Percentiles rank a stretch among this genome's conserved stretches.
Conservation (phyloP, 1,140 invertebrate genomes). For the Cardiocondyla obscurior region DNA sequence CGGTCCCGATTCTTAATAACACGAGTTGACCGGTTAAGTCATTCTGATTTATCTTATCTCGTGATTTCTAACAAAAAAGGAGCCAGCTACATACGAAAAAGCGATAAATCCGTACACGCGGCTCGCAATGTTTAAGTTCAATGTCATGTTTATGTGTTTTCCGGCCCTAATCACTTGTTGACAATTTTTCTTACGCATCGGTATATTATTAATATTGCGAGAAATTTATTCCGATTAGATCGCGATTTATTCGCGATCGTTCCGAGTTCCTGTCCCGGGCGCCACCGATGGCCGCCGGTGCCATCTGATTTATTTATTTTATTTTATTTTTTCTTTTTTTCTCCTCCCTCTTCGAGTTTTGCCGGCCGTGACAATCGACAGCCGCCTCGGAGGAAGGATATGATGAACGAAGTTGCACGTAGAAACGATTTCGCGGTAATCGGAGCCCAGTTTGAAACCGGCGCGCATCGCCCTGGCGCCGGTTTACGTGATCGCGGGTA, state of each 20-base stretch:
- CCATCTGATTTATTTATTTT: slow-evolving; percentile 60
- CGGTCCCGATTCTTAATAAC: slow-evolving; percentile 27
- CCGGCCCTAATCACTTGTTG: not conserved
- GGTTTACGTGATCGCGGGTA: slow-evolving; percentile 67
- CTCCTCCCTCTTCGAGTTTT: not conserved
- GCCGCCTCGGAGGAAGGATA: not conserved
- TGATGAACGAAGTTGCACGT: slow-evolving; percentile 35
- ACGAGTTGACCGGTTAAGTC: slow-evolving; percentile 37
- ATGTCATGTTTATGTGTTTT: slow-evolving; percentile 16
- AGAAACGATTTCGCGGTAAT: slow-evolving; percentile 58
- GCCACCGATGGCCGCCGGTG: slow-evolving; percentile 27
- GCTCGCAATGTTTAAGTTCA: slow-evolving; percentile 14
- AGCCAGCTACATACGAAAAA: not conserved
- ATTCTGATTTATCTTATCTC: slow-evolving; percentile 48
- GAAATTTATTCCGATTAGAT: slow-evolving; percentile 44
- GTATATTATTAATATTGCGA: slow-evolving; percentile 1
- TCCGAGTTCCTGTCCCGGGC: slow-evolving; percentile 16
- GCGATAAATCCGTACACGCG: not conserved
- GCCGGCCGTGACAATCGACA: slow-evolving; percentile 8
- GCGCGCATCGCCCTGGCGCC: slow-evolving; percentile 66
- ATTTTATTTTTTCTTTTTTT: no score
- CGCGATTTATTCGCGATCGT: slow-evolving; percentile 14
- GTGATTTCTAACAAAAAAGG: slow-evolving; percentile 12
- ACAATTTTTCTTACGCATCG: not conserved
- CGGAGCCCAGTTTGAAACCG: slow-evolving; percentile 61